Evolutionary conservation across 1,140 invertebrate genomes (phyloP).

Genomic region (Drosophila sproati): DNA sequence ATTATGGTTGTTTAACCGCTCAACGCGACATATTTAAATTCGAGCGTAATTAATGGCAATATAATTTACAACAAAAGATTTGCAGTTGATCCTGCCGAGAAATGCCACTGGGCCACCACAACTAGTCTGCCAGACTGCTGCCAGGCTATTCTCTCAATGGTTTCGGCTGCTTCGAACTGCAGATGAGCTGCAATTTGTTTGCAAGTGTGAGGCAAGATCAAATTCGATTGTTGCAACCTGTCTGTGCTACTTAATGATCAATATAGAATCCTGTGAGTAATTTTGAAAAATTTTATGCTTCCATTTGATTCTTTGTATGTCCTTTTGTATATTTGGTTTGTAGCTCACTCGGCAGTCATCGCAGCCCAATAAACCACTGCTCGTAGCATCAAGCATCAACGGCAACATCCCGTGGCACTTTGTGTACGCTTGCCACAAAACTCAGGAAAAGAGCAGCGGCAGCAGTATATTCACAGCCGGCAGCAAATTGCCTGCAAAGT

Average conservation of each 20-base stretch:
- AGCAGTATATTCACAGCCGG: conserved; percentile 58
- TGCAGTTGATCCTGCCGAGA: background rate
- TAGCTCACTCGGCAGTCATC: conserved; percentile 11
- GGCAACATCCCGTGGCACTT: conserved; percentile 36
- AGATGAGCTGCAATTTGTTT: conserved; percentile 9
- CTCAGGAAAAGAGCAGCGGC: conserved; percentile 30
- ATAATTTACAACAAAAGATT: conserved; percentile 69
- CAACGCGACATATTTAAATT: conserved; percentile 57
- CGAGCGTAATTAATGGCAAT: conserved; percentile 74
- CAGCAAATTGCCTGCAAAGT: conserved; percentile 80
- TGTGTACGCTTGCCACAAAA: conserved; percentile 59
- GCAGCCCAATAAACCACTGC: conserved; percentile 2
- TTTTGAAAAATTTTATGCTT: no score
- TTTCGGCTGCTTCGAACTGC: conserved; percentile 9
- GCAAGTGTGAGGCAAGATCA: no score
- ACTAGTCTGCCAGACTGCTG: conserved; percentile 6
- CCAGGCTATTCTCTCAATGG: background rate
- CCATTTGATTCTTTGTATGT: background rate
- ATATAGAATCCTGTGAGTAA: background rate
- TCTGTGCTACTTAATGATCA: background rate
- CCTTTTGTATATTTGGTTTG: background rate
- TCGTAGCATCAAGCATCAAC: conserved; percentile 4
- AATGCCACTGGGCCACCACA: background rate
- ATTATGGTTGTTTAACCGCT: conserved; percentile 38
- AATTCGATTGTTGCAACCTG: background rate